Percentiles rank a stretch among this genome's conserved stretches.
phyloP scores from a whole-genome alignment of 2,797 vertebrate genomes.

The Molossus molossus region DNA sequence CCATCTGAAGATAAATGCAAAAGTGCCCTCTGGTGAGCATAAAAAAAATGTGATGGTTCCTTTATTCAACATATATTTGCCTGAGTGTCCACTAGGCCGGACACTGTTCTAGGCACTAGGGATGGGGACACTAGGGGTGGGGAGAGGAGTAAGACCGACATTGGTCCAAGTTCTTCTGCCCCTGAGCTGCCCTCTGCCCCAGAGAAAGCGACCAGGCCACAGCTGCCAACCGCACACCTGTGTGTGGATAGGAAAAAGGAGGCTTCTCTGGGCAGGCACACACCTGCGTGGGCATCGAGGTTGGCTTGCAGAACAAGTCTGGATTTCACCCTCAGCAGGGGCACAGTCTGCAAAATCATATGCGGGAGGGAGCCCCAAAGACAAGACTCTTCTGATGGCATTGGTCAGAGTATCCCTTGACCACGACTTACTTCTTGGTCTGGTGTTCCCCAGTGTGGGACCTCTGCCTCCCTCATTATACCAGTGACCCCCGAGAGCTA shows the following conservation, averaged over 20 bases:
- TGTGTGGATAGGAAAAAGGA: too few species aligned
- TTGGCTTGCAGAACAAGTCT: background rate
- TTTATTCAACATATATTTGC: background rate
- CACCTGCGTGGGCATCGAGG: fast-evolving
- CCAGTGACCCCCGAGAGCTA: background rate
- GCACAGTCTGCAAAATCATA: background rate
- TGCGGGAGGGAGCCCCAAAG: background rate
- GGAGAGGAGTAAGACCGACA: background rate
- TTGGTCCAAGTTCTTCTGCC: background rate
- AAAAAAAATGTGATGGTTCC: background rate
- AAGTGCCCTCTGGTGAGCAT: too few species aligned
- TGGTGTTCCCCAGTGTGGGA: fast-evolving
- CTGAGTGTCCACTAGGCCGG: background rate
- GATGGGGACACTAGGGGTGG: background rate
- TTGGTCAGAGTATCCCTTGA: background rate
- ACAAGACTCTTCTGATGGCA: background rate
- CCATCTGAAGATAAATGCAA: too few species aligned
- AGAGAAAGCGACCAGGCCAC: background rate
- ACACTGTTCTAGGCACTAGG: too few species aligned
- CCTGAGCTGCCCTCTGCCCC: background rate
- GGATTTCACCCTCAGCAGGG: background rate
- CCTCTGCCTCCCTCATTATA: background rate
- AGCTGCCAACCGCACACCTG: background rate
- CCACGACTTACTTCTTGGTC: background rate
- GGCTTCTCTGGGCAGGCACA: background rate